phyloP scores from a whole-genome alignment of 2,888 invertebrate species.

The Conomelus anceps region DNA sequence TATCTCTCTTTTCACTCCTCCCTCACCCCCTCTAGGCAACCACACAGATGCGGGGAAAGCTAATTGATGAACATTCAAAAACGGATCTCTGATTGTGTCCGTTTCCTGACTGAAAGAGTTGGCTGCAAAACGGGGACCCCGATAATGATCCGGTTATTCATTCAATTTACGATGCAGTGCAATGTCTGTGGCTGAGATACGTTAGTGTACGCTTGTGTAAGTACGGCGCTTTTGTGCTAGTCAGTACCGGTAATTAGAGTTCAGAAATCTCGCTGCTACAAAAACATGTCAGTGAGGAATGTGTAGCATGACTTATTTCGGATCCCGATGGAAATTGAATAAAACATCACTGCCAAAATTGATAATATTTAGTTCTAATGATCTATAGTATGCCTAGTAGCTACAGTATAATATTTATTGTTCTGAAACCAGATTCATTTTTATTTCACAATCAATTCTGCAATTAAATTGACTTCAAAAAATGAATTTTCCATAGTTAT shows the following conservation, averaged over 20 bases:
- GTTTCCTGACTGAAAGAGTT: not conserved
- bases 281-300: not conserved
- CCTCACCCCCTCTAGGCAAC: not conserved
- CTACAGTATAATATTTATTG: too few species aligned
- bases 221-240: too few species aligned
- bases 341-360: not conserved
- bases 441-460: too few species aligned
- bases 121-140: not conserved
- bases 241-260: not conserved
- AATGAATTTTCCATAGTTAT: too few species aligned
- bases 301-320: not conserved
- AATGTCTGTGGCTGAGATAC: not conserved
- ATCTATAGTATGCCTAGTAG: too few species aligned
- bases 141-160: not conserved
- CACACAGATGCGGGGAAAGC: not conserved
- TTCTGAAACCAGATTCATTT: too few species aligned
- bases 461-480: too few species aligned
- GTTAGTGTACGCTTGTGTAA: not conserved
- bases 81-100: not conserved
- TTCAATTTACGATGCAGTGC: not conserved
- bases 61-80: not conserved
- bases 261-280: not conserved
- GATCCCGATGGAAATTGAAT: not conserved
- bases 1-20: not conserved
- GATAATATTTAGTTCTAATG: too few species aligned